Base-by-base conservation (phyloP, 1,140 invertebrate genomes). In the Dendroctonus valens region DNA sequence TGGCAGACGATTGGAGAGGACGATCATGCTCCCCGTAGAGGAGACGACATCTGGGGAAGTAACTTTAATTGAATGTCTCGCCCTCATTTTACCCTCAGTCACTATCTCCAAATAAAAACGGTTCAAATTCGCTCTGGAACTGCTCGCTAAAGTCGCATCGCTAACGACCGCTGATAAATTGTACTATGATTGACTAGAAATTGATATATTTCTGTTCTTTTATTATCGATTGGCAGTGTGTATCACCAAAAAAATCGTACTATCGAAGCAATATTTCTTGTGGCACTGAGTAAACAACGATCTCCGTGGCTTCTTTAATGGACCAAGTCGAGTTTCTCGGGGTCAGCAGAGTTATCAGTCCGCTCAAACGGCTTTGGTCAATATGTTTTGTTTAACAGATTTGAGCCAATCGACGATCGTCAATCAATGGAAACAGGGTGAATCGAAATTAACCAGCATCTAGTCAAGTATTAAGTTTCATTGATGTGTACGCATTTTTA, bases 1-100 rank as follows among this genome's bases (percentile, higher is more conserved):
- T 6, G 93, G 93, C 73, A 95, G 81, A 71, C 93, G 83, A 83
- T 94, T 95, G 69, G 92, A 93, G 53, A 95, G 91, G 64, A 95
- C 92, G 73, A 95, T 93, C 83, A 95, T 87, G 72, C 86, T 90
- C 72, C 86, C 87, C 77, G 80, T 80, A 42, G 82, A 82, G 26
- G 79, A 75, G 65, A 80, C 76, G 49, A 77, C 74, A 77, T 79
- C 77, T 77, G 63, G 52, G 60, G 57, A 46, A 69, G 53, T 60
- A 67, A 67, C 52, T 48, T 46, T 60, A 4, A 67, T 59, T 59
- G 37, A 39, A 14, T 67, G 55, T 53, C 44, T 58, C 6, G 57
- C 6, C 15, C 26, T 60, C 65, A 67, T 66, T 50, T 48, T 59
- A 8, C 12, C 8, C 48, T 48, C 37, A 14, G 50, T 38, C 7